These are phyloP conservation scores for Monoplex corrugatus DNA, from an alignment of 2,888 invertebrate species.

Conservation along the genomic window DNA sequence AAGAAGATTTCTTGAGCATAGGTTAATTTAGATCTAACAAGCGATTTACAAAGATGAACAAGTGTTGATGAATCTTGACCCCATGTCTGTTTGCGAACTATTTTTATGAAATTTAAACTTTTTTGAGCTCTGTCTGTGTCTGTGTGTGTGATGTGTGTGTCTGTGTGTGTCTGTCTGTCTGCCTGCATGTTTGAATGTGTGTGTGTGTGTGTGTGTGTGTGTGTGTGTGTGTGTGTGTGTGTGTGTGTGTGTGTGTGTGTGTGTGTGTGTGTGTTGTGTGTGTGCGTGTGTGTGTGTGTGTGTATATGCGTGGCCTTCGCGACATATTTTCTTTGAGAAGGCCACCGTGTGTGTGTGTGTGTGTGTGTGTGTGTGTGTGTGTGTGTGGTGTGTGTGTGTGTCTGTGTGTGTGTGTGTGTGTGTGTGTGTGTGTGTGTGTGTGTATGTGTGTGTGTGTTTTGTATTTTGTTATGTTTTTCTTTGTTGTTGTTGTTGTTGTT, in stretches of 20 bases:
- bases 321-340: too few relatives aligned
- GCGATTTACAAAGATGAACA: too few relatives aligned
- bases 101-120: too few relatives aligned
- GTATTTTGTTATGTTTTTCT: too few relatives aligned
- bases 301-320: neutral
- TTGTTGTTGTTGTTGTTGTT: too few relatives aligned
- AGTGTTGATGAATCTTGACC: too few relatives aligned
- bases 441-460: neutral
- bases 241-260: neutral
- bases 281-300: neutral
- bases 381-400: neutral
- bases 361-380: neutral
- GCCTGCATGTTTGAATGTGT: neutral
- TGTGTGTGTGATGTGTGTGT: neutral
- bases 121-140: too few relatives aligned
- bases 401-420: neutral
- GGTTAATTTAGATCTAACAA: too few relatives aligned
- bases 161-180: neutral
- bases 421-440: neutral
- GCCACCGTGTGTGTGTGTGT: neutral
- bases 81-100: too few relatives aligned
- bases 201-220: neutral
- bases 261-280: neutral
- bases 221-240: slow-evolving; percentile 1
- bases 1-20: too few relatives aligned